phyloP scores from a whole-genome alignment of 2,797 vertebrate genomes.

The Echeneis naucrates region DNA sequence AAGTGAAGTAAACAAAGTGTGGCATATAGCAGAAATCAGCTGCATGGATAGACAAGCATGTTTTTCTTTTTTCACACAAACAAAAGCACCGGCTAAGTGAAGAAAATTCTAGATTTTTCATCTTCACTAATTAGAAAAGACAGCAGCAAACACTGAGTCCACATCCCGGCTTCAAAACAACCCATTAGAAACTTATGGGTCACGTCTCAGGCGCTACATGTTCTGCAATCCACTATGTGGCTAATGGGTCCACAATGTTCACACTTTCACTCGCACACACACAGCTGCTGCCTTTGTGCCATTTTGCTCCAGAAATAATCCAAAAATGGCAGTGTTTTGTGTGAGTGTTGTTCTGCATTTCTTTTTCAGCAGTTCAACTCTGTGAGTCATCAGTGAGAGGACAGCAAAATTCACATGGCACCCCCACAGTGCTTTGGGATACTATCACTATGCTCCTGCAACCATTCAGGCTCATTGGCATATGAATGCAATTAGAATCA shows the following conservation, averaged over 20 bases:
- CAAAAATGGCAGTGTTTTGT: conserved; percentile 32
- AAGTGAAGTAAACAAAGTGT: neutral
- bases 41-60: neutral
- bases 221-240: conserved; percentile 11
- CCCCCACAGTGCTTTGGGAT: conserved; percentile 52
- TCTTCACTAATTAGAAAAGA: conserved; percentile 42
- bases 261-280: neutral
- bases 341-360: conserved; percentile 28
- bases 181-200: conserved; percentile 26
- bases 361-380: conserved; percentile 32
- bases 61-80: conserved; percentile 2
- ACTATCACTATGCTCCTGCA: conserved; percentile 66
- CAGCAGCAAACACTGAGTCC: conserved; percentile 2
- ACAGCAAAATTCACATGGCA: conserved; percentile 57
- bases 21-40: conserved; percentile 13
- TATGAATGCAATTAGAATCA: conserved; percentile 80
- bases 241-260: conserved; percentile 6
- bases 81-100: conserved; percentile 15
- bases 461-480: conserved; percentile 65
- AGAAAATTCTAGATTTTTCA: conserved; percentile 38
- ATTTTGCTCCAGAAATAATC: conserved; percentile 34
- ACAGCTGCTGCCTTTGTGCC: conserved; percentile 24
- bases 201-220: conserved; percentile 13
- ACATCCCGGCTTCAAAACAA: conserved; percentile 27
- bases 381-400: conserved; percentile 59